Conservation (phyloP, 1,140 invertebrate species). For the Zelostemma sp. region DNA sequence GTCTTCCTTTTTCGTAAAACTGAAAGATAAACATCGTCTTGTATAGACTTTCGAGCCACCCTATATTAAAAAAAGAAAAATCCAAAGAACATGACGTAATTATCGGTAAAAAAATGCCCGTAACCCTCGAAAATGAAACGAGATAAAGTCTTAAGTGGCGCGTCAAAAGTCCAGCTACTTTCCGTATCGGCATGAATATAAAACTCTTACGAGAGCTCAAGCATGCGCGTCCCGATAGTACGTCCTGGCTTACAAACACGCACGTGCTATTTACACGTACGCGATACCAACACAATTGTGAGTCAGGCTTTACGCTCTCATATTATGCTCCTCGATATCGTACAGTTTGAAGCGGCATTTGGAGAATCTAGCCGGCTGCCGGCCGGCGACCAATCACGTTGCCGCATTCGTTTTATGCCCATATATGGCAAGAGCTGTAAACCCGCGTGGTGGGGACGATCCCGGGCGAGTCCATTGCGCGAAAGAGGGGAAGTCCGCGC, state of each 20-base stretch:
- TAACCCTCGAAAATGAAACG: background rate
- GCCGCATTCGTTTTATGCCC: constrained; percentile 78
- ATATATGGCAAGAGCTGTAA: constrained; percentile 81
- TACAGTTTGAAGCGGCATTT: constrained; percentile 70
- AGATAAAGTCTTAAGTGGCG: constrained; percentile 5
- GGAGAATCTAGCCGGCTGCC: constrained; percentile 69
- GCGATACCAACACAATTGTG: constrained; percentile 35
- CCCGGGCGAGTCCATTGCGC: constrained; percentile 66
- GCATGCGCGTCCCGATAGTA: background rate
- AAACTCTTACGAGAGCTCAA: constrained; percentile 7
- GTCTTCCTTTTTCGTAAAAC: too few species aligned
- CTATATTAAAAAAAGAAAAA: too few species aligned
- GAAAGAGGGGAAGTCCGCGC: constrained; percentile 27
- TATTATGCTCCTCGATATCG: constrained; percentile 61
- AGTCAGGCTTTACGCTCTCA: constrained; percentile 59
- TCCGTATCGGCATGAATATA: background rate
- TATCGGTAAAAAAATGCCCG: too few species aligned
- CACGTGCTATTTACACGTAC: constrained; percentile 11
- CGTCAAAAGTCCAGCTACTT: constrained; percentile 12
- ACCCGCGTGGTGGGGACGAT: constrained; percentile 54
- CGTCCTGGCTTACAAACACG: constrained; percentile 1
- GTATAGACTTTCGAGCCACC: too few species aligned
- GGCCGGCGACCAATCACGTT: constrained; percentile 74
- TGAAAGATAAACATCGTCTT: too few species aligned
- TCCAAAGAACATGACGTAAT: too few species aligned